Evolutionary conservation across 2,113 vertebrate genomes (phyloP), one percentile per base, ranked within the genome.

Genomic region (Oryzias curvinotus): DNA sequence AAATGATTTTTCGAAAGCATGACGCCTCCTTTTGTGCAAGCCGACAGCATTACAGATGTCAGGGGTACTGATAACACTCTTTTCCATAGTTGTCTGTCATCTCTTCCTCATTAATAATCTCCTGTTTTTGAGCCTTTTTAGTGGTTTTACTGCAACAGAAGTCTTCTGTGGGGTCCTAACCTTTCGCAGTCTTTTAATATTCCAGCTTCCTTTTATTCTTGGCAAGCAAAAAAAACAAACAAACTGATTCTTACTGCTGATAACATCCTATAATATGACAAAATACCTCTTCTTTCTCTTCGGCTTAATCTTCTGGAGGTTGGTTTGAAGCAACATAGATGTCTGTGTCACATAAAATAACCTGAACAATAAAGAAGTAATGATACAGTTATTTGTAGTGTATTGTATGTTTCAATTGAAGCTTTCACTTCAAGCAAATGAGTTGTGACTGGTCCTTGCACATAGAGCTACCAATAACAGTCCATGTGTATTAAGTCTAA

Each of bases 181-280:
- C 87, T 92, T 91, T 91, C 70, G 57, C 65, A 62, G 63, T 77
- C 49, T 75, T 88, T 89, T 89, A 87, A 87, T 85, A 80, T 87
- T 82, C 81, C 80, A 81, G 73, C 60, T 84, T 71, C 67, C 62
- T 76, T 70, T 57, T 63, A 63, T 43, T 67, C 48, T 71, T 82
- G 77, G 73, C 63, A 76, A 76, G 62, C 64, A 68, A 65, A 85
- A 68, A 68, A 65, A 85, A 68, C n/a, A n/a, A n/a, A n/a, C n/a
- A 70, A 75, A 78, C 77, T 68, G 62, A 87, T 80, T 85, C 36
- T 73, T 88, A 89, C 65, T 78, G 57, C 52, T 71, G 62, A 71
- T 71, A 52, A 77, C 65, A 52, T 65, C 80, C 52, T 65, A 66
- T 84, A 82, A 80, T 86, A 64, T 82, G 75, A 87, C 73, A 73